Evolutionary conservation across 2,888 invertebrate species (phyloP), one percentile per base, ranked within the genome.

Genomic region (Copidosoma aretas): DNA sequence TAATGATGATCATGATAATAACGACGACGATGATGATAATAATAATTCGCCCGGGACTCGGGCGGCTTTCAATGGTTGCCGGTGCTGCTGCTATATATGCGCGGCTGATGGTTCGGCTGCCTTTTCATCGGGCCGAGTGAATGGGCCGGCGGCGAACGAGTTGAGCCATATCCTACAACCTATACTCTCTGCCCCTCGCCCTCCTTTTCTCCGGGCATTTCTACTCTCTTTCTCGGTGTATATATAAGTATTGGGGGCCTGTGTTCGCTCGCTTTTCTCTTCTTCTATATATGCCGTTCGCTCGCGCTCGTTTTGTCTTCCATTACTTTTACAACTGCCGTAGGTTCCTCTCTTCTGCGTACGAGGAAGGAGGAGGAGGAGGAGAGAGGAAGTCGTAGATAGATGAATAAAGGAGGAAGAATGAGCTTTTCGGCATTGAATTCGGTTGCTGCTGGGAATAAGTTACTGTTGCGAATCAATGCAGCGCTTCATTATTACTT

Each of bases 1-100:
- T 82, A 81, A 82, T 82, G 80, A 82, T 82, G 81, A 82, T 82
- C 80, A 82, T 82, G 80, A 82, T 82, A 81, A 82, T 82, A 81
- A 81, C 81, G 81, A 82, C 82, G 80, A 82, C 82, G 80, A 82
- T 82, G 81, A 82, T 82, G 81, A 82, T 82, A 80, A 82, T 82
- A 81, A 82, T 82, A 81, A 81, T 82, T 82, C 80, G 32, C 32
- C 75, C 43, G 43, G 80, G 79, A 78, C 80, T 80, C 81, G 32
- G 32, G 32, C 4, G 32, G 8, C 79, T 81, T 80, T 81, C 80
- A 80, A 72, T 73, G 78, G 78, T 80, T 81, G 81, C 80, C 12
- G 25, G 58, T 10, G 80, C 78, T 78, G 72, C 73, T 73, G 70
- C 69, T 71, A 75, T 46, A 46, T 32, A 32, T 32, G 12, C 12